These are phyloP conservation scores for Hippoglossus stenolepis DNA, from an alignment of 2,113 vertebrate genomes.

Conservation along the genomic window DNA sequence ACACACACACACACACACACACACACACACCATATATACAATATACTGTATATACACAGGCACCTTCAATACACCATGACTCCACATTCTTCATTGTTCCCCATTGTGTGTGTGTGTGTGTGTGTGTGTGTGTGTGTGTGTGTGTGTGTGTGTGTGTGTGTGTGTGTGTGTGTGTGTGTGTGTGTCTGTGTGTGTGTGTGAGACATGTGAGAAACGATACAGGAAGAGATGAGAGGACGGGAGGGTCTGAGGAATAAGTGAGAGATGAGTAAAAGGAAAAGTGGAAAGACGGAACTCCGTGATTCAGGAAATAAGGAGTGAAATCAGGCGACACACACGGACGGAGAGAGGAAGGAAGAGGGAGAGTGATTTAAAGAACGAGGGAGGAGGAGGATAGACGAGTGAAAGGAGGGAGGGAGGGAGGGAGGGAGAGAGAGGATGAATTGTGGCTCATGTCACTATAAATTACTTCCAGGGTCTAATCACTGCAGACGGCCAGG, in stretches of 20 bases:
- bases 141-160: too few species aligned
- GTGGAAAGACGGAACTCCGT: too few species aligned
- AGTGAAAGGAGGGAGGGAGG: slow-evolving; percentile 21
- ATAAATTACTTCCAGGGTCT: slow-evolving; percentile 53
- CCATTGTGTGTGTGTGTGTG: too few species aligned
- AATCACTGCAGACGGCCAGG: slow-evolving; percentile 45
- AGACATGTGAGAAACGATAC: too few species aligned
- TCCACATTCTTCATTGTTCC: too few species aligned
- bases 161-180: too few species aligned
- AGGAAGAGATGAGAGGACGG: too few species aligned
- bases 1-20: background rate
- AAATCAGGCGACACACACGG: background rate
- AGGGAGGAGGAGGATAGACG: slow-evolving; percentile 10
- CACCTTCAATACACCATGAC: too few species aligned
- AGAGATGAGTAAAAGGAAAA: background rate
- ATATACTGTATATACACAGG: too few species aligned
- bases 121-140: too few species aligned
- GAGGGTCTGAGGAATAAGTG: background rate
- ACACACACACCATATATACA: background rate
- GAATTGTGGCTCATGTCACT: slow-evolving; percentile 45
- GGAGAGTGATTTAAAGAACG: background rate
- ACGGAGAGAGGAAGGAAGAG: background rate
- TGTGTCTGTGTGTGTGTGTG: too few species aligned
- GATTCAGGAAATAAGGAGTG: too few species aligned
- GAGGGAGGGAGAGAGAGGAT: slow-evolving; percentile 22